A percentile compares a stretch with the other conserved stretches of the same genome.
These are phyloP conservation scores for Ochropleura plecta DNA, from an alignment of 2,888 invertebrate genomes.

Conservation along the genomic window DNA sequence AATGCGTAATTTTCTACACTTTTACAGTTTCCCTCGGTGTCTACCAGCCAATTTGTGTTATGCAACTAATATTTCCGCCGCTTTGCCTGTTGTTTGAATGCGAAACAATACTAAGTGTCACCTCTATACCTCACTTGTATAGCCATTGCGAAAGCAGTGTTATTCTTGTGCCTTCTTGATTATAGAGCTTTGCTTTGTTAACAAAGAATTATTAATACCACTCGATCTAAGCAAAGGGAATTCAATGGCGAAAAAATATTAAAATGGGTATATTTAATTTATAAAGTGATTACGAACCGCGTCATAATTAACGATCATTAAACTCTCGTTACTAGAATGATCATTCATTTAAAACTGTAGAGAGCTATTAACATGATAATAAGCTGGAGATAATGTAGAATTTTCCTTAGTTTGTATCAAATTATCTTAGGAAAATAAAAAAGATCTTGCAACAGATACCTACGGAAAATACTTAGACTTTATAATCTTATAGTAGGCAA, in stretches of 20 bases:
- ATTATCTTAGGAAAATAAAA: conserved; percentile 40
- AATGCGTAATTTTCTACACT: conserved; percentile 47
- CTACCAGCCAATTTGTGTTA: conserved; percentile 38
- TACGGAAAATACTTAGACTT: conserved; percentile 57
- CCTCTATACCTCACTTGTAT: conserved; percentile 16
- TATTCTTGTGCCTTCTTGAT: not conserved
- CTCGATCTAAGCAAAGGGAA: not conserved
- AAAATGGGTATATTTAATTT: conserved; percentile 33
- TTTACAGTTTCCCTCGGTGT: conserved; percentile 46
- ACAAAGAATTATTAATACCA: not conserved
- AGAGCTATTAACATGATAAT: conserved; percentile 55
- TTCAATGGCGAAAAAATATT: conserved; percentile 1
- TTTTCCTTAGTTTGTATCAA: conserved; percentile 49
- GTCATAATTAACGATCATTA: conserved; percentile 55
- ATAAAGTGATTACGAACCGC: conserved; percentile 45
- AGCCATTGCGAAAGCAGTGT: conserved; percentile 16
- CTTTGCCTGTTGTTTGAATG: conserved; percentile 38
- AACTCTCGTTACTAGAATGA: conserved; percentile 51
- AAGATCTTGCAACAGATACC: conserved; percentile 41
- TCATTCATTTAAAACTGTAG: conserved; percentile 43
- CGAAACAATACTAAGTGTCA: conserved; percentile 39
- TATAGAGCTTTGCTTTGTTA: conserved; percentile 16
- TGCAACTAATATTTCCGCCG: conserved; percentile 46
- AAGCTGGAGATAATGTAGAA: conserved; percentile 48
- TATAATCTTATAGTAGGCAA: conserved; percentile 47